Conservation (phyloP, 2,113 vertebrate species). For the Phaetusa simplex region DNA sequence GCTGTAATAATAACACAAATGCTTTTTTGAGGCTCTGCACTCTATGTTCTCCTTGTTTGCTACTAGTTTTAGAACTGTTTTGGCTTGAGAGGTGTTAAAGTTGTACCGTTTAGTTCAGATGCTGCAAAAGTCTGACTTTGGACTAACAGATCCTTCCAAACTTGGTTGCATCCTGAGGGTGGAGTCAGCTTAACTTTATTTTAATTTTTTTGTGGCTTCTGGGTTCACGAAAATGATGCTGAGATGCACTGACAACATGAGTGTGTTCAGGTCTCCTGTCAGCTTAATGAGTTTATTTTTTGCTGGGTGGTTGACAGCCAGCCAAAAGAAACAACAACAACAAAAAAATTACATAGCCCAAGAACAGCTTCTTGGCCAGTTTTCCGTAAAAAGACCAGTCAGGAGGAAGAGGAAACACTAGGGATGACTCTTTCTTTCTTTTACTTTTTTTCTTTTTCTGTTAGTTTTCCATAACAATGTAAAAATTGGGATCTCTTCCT, state of each 20-base stretch:
- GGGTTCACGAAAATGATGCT: background rate
- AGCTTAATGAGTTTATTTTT: constrained; percentile 49
- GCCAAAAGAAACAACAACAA: background rate
- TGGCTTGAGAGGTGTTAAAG: background rate
- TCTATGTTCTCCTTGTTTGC: background rate
- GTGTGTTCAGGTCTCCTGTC: background rate
- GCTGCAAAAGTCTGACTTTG: background rate
- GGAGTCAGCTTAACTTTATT: background rate
- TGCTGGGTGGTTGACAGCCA: constrained; percentile 21
- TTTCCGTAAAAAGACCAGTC: background rate
- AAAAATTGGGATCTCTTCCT: background rate
- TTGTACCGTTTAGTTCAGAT: background rate
- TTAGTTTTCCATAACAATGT: background rate
- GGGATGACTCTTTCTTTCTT: background rate
- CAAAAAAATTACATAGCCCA: background rate
- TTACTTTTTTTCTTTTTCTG: background rate
- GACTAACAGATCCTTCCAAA: background rate
- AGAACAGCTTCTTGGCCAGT: background rate
- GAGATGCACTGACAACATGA: constrained; percentile 5
- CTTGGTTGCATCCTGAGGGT: background rate
- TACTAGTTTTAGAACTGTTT: background rate
- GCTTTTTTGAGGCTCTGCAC: background rate
- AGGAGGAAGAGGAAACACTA: background rate
- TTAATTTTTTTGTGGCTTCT: background rate
- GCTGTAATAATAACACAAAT: background rate